Conservation (phyloP, 1,140 invertebrate genomes). For the Anagrus nilaparvatae region DNA sequence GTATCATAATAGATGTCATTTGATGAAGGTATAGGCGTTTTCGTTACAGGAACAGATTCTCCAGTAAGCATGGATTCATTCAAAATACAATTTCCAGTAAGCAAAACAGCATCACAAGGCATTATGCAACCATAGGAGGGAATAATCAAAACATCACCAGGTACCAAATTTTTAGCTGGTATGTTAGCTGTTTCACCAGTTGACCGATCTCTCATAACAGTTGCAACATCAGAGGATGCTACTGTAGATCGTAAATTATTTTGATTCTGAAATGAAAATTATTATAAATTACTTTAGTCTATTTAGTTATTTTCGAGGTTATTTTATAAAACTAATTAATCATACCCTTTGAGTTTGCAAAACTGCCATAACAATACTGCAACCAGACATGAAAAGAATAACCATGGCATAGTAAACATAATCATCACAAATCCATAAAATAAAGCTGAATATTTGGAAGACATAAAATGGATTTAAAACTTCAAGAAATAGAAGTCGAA, state of each 20-base stretch:
- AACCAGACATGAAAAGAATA: conserved; percentile 53
- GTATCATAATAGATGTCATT: conserved; percentile 56
- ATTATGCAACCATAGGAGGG: conserved; percentile 75
- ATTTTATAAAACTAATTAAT: conserved; percentile 3
- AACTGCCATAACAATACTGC: conserved; percentile 51
- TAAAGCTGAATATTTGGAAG: conserved; percentile 78
- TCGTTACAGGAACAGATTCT: conserved; percentile 82
- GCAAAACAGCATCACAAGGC: conserved; percentile 84
- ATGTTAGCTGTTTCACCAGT: conserved; percentile 39
- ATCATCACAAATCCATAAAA: conserved; percentile 66
- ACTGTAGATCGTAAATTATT: conserved; percentile 59
- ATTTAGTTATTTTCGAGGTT: not conserved
- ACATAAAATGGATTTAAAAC: conserved; percentile 89
- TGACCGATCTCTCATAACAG: conserved; percentile 50
- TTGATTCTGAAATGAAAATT: conserved; percentile 54
- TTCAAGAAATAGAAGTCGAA: conserved; percentile 62
- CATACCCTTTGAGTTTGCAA: conserved; percentile 50
- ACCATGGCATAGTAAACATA: conserved; percentile 71
- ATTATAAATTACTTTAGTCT: not conserved
- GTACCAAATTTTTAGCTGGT: conserved; percentile 63
- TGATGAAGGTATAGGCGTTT: conserved; percentile 68
- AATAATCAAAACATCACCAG: conserved; percentile 77
- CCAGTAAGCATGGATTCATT: conserved; percentile 88
- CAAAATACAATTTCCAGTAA: conserved; percentile 81
- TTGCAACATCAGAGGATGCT: conserved; percentile 57